Conservation (phyloP, 2,888 invertebrate species). For the Melanostoma scalare region DNA sequence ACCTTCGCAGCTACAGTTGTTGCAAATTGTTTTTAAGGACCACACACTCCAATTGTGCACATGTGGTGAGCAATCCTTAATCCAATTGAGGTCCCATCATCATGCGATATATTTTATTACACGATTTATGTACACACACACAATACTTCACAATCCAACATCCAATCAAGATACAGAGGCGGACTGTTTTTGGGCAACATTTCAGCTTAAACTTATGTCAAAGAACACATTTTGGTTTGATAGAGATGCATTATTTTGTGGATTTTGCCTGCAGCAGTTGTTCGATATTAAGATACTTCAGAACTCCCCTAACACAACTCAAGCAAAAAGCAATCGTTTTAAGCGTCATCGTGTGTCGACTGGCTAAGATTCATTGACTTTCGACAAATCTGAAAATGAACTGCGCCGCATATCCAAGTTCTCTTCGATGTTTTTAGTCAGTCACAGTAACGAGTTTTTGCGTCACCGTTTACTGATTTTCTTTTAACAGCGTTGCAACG, state of each 20-base stretch:
- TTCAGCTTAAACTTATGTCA: conserved; percentile 38
- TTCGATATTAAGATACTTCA: conserved; percentile 34
- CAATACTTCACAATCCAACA: conserved; percentile 59
- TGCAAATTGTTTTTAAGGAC: conserved; percentile 66
- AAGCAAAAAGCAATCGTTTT: conserved; percentile 67
- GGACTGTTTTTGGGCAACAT: conserved; percentile 56
- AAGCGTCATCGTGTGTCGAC: conserved; percentile 56
- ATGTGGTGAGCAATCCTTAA: conserved; percentile 69
- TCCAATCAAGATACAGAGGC: conserved; percentile 63
- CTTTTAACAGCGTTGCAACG: neutral
- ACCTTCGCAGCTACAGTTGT: conserved; percentile 41
- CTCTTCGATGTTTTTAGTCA: conserved; percentile 8
- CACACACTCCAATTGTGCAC: conserved; percentile 53
- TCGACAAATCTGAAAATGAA: conserved; percentile 26
- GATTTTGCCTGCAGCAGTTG: conserved; percentile 72
- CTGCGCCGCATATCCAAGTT: neutral
- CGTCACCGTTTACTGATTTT: neutral
- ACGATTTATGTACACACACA: conserved; percentile 48
- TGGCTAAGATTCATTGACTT: conserved; percentile 24
- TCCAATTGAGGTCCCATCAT: conserved; percentile 55
- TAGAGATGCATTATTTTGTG: conserved; percentile 69
- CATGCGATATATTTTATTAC: conserved; percentile 23
- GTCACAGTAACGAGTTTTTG: conserved; percentile 6
- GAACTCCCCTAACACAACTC: conserved; percentile 58
- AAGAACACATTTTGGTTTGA: conserved; percentile 72